These are phyloP conservation scores for Dendrolimus kikuchii DNA, from an alignment of 1,140 invertebrate genomes.

Conservation along the genomic window DNA sequence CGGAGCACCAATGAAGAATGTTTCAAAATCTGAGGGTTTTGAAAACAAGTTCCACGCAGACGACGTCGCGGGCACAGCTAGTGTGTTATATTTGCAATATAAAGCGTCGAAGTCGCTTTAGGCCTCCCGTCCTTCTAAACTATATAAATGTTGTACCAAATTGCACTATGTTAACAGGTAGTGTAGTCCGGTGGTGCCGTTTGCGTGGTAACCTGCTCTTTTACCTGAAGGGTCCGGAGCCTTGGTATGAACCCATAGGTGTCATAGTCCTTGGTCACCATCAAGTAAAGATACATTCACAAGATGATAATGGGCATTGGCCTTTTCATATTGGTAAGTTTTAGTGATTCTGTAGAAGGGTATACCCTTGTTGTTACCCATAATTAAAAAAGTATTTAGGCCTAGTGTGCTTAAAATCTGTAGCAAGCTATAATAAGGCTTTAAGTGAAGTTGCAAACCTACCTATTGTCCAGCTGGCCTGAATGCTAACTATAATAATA, in stretches of 20 bases:
- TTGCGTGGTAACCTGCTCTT: constrained; percentile 94
- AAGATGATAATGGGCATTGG: constrained; percentile 74
- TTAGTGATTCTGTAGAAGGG: constrained; percentile 5
- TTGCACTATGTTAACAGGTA: constrained; percentile 75
- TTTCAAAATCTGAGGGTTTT: too few species aligned
- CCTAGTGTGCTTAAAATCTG: constrained; percentile 9
- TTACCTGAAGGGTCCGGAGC: constrained; percentile 93
- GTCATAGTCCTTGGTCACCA: constrained; percentile 92
- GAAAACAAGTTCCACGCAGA: too few species aligned
- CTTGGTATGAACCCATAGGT: constrained; percentile 89
- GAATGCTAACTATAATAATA: too few species aligned
- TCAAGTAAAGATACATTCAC: constrained; percentile 67
- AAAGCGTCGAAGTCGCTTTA: too few species aligned
- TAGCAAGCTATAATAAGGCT: background rate
- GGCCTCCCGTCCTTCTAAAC: too few species aligned
- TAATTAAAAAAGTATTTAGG: constrained; percentile 5
- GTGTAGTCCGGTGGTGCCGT: constrained; percentile 90
- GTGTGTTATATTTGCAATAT: too few species aligned
- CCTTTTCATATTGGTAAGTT: constrained; percentile 80
- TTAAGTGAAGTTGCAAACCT: too few species aligned
- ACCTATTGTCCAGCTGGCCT: too few species aligned
- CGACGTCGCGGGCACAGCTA: too few species aligned
- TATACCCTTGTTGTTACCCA: constrained; percentile 1
- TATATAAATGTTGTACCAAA: too few species aligned
- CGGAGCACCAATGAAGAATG: too few species aligned